Conservation (phyloP, 2,113 vertebrate species). For the Oncorhynchus mykiss region DNA sequence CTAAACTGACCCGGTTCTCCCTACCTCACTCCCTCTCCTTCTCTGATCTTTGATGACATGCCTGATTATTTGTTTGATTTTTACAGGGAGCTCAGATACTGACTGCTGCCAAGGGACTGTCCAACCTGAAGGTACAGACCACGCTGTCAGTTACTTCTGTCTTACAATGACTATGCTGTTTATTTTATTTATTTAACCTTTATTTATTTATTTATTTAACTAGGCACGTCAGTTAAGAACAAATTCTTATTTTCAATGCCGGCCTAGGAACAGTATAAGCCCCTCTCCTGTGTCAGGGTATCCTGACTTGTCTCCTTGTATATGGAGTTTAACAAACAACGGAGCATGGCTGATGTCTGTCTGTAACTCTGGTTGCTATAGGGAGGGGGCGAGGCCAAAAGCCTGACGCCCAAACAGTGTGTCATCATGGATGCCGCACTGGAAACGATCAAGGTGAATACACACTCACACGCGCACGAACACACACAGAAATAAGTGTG, state of each 20-base stretch:
- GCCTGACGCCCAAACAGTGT: slow-evolving; percentile 92
- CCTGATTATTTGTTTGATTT: neutral
- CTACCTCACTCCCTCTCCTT: neutral
- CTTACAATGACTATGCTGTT: neutral
- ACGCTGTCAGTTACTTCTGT: neutral
- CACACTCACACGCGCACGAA: neutral
- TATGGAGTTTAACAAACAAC: neutral
- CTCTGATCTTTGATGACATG: neutral
- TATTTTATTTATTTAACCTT: no score
- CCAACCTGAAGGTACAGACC: slow-evolving; percentile 90
- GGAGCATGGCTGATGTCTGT: slow-evolving; percentile 1
- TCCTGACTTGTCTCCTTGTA: neutral
- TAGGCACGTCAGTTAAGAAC: no score
- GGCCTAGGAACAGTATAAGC: no score
- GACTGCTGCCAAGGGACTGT: slow-evolving; percentile 95
- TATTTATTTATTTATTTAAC: no score
- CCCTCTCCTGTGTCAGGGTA: neutral
- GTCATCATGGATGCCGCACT: slow-evolving; percentile 86
- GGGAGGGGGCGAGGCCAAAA: slow-evolving; percentile 88
- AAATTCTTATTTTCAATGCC: no score
- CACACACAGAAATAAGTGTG: neutral
- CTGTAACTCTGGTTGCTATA: slow-evolving; percentile 55
- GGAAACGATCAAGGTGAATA: slow-evolving; percentile 89
- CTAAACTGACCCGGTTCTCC: neutral
- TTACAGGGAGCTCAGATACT: slow-evolving; percentile 90